Conservation (phyloP, 2,888 invertebrate genomes). For the Plagiodera versicolora region DNA sequence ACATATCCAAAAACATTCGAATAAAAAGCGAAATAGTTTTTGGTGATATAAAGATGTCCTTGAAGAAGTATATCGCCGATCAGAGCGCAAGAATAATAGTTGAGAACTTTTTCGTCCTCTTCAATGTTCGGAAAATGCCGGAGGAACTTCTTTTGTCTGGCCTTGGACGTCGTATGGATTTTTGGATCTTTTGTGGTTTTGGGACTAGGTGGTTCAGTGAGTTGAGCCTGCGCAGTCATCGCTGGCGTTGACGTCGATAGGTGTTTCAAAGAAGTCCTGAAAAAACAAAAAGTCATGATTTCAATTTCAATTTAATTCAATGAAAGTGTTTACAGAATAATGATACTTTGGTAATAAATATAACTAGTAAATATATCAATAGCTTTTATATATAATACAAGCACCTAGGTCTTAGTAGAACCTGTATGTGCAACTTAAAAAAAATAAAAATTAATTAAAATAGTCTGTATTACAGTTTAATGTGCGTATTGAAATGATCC, state of each 20-base stretch:
- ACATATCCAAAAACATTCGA: constrained; percentile 91
- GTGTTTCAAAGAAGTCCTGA: constrained; percentile 63
- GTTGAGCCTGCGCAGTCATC: constrained; percentile 54
- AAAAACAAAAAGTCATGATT: constrained; percentile 31
- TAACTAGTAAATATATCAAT: no score
- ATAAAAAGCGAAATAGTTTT: constrained; percentile 94
- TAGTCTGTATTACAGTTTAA: no score
- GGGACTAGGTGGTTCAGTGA: constrained; percentile 53
- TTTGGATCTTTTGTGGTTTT: constrained; percentile 49
- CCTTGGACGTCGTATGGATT: constrained; percentile 64
- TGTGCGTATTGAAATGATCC: no score
- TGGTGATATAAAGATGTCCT: constrained; percentile 91
- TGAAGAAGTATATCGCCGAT: constrained; percentile 90
- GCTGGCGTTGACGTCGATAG: constrained; percentile 61
- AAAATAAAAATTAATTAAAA: no score
- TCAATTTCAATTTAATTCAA: no score
- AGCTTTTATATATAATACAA: no score
- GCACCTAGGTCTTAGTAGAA: no score
- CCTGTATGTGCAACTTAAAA: no score
- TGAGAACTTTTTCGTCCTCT: constrained; percentile 81
- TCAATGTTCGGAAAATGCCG: constrained; percentile 84
- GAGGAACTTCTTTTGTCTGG: constrained; percentile 86
- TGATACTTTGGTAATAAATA: no score
- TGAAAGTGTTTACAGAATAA: no score
- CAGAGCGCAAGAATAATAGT: constrained; percentile 91